These are phyloP conservation scores for Ridgeia piscesae DNA, from an alignment of 1,140 invertebrate species.

Conservation along the genomic window DNA sequence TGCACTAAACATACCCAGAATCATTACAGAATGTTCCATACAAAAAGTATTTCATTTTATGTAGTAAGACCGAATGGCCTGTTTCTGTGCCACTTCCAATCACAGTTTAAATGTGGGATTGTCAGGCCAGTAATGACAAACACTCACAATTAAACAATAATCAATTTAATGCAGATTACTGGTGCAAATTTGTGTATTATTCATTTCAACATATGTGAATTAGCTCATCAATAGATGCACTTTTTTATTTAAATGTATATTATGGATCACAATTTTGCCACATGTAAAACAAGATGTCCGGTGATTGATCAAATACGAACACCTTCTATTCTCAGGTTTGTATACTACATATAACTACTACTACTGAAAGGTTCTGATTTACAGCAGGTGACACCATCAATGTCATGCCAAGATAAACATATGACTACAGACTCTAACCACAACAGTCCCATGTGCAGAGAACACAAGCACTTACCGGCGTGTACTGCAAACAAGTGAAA, in stretches of 20 bases:
- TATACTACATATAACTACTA: not conserved
- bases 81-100: no score
- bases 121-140: not conserved
- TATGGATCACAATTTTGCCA: not conserved
- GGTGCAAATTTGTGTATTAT: not conserved
- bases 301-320: not conserved
- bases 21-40: no score
- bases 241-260: not conserved
- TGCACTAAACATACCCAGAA: no score
- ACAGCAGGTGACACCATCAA: not conserved
- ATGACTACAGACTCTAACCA: not conserved
- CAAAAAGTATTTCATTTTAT: no score
- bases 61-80: no score
- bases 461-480: not conserved
- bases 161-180: not conserved
- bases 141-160: not conserved
- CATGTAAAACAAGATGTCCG: no score
- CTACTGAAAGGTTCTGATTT: not conserved
- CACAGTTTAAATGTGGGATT: not conserved
- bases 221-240: not conserved
- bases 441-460: not conserved
- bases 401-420: not conserved
- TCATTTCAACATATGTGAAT: not conserved
- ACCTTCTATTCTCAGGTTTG: not conserved
- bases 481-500: not conserved